Evolutionary conservation across 1,140 invertebrate genomes (phyloP).

Genomic region (Formica selysi): DNA sequence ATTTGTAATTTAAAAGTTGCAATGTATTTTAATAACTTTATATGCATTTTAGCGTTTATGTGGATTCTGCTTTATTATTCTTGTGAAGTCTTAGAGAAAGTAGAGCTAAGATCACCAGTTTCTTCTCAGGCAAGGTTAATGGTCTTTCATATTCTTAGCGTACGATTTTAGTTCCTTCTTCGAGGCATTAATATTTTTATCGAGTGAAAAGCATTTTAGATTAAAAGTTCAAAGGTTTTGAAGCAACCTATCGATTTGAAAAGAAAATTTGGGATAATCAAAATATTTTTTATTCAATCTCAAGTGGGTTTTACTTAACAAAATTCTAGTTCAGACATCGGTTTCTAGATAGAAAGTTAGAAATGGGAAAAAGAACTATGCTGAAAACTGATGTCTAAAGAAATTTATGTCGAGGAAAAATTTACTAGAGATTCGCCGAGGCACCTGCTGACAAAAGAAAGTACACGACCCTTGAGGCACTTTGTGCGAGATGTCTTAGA

Average conservation of each 20-base stretch:
- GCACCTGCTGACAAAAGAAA: conserved; percentile 29
- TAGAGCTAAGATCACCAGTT: conserved; percentile 45
- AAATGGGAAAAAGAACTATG: neutral
- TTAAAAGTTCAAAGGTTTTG: conserved; percentile 1
- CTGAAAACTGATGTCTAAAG: neutral
- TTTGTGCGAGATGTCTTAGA: conserved; percentile 39
- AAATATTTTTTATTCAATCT: conserved; percentile 10
- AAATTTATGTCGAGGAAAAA: conserved; percentile 35
- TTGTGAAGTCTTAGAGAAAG: conserved; percentile 34
- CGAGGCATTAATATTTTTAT: neutral
- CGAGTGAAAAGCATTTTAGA: neutral
- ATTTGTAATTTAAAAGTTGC: neutral
- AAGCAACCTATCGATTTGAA: neutral
- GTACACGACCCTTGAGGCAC: conserved; percentile 12
- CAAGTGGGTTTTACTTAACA: neutral
- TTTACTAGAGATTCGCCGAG: conserved; percentile 29
- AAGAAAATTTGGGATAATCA: neutral
- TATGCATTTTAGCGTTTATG: neutral
- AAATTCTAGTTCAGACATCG: neutral
- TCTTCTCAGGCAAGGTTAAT: conserved; percentile 24
- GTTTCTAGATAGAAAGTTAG: neutral
- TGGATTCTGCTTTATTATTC: conserved; percentile 34
- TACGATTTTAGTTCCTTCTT: neutral
- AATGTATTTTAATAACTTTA: neutral
- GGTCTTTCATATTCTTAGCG: neutral